Conservation (phyloP, 2,797 vertebrate genomes). For the Neosilurus mollespiculum region DNA sequence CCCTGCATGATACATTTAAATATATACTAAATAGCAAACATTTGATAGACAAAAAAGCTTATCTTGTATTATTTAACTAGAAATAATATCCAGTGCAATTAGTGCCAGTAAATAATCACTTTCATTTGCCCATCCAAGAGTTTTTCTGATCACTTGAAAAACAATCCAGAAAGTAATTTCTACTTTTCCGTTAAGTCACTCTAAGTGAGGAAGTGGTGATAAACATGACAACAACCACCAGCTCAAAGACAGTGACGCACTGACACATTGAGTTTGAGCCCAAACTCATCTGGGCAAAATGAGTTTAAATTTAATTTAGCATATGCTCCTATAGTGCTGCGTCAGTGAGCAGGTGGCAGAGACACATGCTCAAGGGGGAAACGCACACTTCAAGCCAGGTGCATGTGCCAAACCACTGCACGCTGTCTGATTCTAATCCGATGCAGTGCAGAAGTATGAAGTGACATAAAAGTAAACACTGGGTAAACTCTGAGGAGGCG, state of each 20-base stretch:
- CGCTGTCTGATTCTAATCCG: slow-evolving; percentile 12
- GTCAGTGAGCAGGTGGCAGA: slow-evolving; percentile 68
- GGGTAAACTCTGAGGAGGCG: background rate
- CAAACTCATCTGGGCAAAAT: slow-evolving; percentile 65
- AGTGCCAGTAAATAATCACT: slow-evolving; percentile 66
- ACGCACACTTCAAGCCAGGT: slow-evolving; percentile 20
- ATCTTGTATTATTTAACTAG: slow-evolving; percentile 53
- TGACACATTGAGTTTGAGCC: slow-evolving; percentile 41
- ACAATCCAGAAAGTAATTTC: slow-evolving; percentile 42
- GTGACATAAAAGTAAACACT: slow-evolving; percentile 6
- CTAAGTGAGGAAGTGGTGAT: slow-evolving; percentile 44
- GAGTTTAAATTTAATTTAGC: slow-evolving; percentile 67
- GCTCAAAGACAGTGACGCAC: slow-evolving; percentile 18
- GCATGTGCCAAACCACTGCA: slow-evolving; percentile 15
- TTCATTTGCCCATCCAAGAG: slow-evolving; percentile 67
- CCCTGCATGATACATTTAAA: no score
- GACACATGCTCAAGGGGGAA: slow-evolving; percentile 46
- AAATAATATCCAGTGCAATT: slow-evolving; percentile 50
- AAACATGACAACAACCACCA: slow-evolving; percentile 33
- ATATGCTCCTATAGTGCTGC: slow-evolving; percentile 69
- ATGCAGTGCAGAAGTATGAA: slow-evolving; percentile 3
- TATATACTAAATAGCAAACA: no score
- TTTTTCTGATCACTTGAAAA: slow-evolving; percentile 63
- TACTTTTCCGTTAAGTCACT: slow-evolving; percentile 56
- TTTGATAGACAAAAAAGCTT: slow-evolving; percentile 35